A percentile compares a stretch with the other conserved stretches of the same genome.
These are phyloP conservation scores for Quiscalus mexicanus DNA, from an alignment of 2,113 vertebrate species.

Conservation along the genomic window DNA sequence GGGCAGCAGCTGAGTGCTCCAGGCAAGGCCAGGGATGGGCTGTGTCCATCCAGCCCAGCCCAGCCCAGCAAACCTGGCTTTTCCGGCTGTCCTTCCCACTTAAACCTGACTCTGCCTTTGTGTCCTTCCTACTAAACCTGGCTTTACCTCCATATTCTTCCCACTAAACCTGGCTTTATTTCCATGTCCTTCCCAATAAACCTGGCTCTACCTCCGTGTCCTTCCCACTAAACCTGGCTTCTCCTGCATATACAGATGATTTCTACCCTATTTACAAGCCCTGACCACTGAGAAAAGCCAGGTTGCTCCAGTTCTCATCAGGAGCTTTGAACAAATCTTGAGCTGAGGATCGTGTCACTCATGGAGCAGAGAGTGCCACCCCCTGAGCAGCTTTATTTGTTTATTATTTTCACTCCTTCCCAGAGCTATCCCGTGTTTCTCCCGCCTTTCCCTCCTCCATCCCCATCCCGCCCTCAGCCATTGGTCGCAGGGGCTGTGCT, in stretches of 20 bases:
- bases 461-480: background rate
- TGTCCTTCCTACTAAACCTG: background rate
- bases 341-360: background rate
- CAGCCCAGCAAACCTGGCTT: background rate
- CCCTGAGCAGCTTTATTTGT: background rate
- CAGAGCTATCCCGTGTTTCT: background rate
- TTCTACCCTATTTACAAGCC: background rate
- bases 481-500: background rate
- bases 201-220: accelerated
- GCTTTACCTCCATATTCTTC: background rate
- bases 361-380: background rate
- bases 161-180: background rate
- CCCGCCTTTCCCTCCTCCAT: background rate
- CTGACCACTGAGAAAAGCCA: background rate
- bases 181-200: background rate
- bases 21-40: background rate
- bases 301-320: background rate
- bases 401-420: background rate
- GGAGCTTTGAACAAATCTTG: background rate
- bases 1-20: background rate
- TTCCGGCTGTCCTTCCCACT: background rate
- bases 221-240: background rate
- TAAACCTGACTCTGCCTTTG: background rate
- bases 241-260: accelerated
- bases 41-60: background rate